Evolutionary conservation across 2,797 vertebrate genomes (phyloP).

Genomic region (Sternotherus odoratus): DNA sequence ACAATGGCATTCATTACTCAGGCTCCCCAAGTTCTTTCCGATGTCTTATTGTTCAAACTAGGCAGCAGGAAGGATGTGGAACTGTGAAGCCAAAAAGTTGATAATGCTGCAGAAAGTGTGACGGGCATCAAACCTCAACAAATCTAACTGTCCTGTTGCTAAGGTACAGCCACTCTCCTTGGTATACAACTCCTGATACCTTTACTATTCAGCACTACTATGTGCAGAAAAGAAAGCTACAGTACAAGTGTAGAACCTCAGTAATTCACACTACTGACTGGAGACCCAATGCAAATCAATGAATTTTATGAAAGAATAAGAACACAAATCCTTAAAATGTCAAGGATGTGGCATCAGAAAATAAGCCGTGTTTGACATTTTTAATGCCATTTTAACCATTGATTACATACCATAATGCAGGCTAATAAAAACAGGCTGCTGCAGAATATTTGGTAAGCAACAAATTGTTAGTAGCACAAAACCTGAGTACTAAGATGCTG

Average conservation of each 20-base stretch:
- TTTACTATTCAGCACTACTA: background rate
- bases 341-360: background rate
- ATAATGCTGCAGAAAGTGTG: background rate
- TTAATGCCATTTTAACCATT: background rate
- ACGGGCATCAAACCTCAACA: background rate
- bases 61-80: background rate
- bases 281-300: background rate
- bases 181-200: background rate
- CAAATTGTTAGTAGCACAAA: background rate
- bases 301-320: background rate
- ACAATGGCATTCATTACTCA: background rate
- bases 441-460: background rate
- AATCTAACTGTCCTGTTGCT: background rate
- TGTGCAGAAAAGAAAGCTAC: background rate
- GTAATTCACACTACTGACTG: background rate
- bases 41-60: background rate
- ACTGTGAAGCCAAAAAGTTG: background rate
- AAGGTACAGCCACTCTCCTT: background rate
- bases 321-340: background rate
- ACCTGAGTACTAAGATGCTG: background rate
- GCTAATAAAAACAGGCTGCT: background rate
- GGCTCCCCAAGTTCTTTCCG: background rate
- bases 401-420: background rate
- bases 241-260: background rate
- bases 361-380: background rate